Evolutionary conservation across 2,113 vertebrate genomes (phyloP).

Genomic region (Indicator maculatus): DNA sequence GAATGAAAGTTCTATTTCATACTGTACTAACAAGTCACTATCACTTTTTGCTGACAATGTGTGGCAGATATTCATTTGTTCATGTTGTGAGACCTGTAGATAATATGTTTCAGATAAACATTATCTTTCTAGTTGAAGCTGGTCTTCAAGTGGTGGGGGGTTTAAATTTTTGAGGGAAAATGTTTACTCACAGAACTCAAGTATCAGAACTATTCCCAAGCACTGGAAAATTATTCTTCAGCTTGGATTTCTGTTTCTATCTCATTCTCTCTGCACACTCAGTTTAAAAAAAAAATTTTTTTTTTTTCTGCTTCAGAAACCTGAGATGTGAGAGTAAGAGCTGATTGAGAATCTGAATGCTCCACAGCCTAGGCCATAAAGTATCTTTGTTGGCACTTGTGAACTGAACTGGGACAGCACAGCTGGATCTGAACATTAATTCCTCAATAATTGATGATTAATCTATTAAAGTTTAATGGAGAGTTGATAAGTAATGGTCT

Average conservation of each 20-base stretch:
- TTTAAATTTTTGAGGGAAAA: neutral
- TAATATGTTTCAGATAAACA: neutral
- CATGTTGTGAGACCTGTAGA: neutral
- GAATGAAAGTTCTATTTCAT: neutral
- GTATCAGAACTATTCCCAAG: neutral
- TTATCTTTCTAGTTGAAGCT: neutral
- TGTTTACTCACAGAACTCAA: neutral
- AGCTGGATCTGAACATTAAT: slow-evolving; percentile 81
- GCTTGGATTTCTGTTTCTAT: neutral
- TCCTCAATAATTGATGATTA: slow-evolving; percentile 83
- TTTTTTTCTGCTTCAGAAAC: slow-evolving; percentile 37
- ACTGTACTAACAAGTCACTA: neutral
- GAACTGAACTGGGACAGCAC: slow-evolving; percentile 75
- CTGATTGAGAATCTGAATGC: slow-evolving; percentile 17
- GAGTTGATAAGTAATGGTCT: slow-evolving; percentile 76
- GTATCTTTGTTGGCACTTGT: slow-evolving; percentile 49
- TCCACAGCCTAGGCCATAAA: slow-evolving; percentile 7
- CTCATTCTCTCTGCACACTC: neutral
- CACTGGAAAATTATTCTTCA: neutral
- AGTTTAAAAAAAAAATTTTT: slow-evolving; percentile 12
- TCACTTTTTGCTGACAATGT: neutral
- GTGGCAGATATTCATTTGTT: neutral
- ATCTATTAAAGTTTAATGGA: slow-evolving; percentile 85
- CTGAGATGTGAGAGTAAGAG: slow-evolving; percentile 2
- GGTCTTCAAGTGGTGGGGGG: neutral